Evolutionary conservation across 1,140 invertebrate genomes (phyloP).

Genomic region (Drosophila bifasciata): DNA sequence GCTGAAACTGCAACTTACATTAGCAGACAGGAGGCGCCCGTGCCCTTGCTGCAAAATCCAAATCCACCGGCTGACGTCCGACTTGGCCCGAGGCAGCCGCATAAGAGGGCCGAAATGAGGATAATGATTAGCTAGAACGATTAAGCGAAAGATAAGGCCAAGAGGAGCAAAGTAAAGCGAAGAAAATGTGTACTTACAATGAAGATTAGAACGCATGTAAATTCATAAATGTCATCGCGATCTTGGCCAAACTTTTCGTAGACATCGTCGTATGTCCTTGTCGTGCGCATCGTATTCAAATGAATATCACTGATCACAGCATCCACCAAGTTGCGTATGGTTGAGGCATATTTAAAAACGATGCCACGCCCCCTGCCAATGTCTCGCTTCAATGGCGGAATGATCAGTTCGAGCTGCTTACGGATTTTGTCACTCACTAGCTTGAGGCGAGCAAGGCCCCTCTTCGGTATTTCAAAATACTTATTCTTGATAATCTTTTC

Average conservation of each 20-base stretch:
- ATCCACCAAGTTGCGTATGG: constrained; percentile 35
- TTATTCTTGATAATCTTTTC: constrained; percentile 12
- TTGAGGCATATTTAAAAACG: no score
- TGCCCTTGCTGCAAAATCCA: constrained; percentile 91
- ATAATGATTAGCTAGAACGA: constrained; percentile 68
- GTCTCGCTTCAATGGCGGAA: no score
- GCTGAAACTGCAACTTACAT: constrained; percentile 85
- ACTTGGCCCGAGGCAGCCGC: constrained; percentile 93
- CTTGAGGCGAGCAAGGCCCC: constrained; percentile 11
- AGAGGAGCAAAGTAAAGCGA: no score
- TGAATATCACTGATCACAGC: constrained; percentile 47
- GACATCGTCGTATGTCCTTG: constrained; percentile 57
- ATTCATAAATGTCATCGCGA: constrained; percentile 57
- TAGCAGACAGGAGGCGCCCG: constrained; percentile 92
- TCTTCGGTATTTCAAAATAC: constrained; percentile 7
- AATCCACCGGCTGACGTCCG: constrained; percentile 91
- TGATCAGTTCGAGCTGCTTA: neutral
- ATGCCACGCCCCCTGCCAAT: no score
- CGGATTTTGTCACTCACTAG: constrained; percentile 18
- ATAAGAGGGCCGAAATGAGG: constrained; percentile 90
- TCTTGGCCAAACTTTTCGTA: constrained; percentile 48
- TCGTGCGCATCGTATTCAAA: constrained; percentile 26
- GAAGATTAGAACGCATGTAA: constrained; percentile 85
- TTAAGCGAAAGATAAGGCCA: no score
- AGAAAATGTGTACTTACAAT: constrained; percentile 60